These are phyloP conservation scores for Campylomormyrus tamandua DNA, from an alignment of 2,113 vertebrate species.

Conservation along the genomic window DNA sequence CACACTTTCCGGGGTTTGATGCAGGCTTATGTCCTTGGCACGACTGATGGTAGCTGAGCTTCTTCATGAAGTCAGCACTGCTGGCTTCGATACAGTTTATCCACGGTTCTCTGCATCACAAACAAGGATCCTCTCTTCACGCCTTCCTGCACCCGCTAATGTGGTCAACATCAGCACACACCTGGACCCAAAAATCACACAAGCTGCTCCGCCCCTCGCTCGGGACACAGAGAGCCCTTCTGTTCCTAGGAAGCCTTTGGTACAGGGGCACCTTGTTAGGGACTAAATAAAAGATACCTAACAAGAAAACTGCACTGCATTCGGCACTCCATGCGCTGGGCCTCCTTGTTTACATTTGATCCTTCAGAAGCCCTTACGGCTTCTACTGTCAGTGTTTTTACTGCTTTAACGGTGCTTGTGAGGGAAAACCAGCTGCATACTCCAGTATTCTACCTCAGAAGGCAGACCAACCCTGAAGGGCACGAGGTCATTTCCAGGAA, in stretches of 20 bases:
- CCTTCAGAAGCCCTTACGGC: not conserved
- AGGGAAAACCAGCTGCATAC: not conserved
- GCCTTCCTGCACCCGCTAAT: not conserved
- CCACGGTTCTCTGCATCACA: not conserved
- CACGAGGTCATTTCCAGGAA: not conserved
- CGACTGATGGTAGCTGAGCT: not conserved
- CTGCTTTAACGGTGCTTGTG: not conserved
- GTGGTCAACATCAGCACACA: not conserved
- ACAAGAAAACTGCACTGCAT: not conserved
- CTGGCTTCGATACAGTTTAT: not conserved
- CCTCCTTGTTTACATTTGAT: not conserved
- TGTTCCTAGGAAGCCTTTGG: slow-evolving; percentile 37
- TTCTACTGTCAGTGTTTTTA: not conserved
- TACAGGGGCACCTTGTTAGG: slow-evolving; percentile 35
- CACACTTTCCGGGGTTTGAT: not conserved
- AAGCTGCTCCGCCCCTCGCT: slow-evolving; percentile 1
- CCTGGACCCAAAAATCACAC: not conserved
- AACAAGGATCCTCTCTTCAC: slow-evolving; percentile 9
- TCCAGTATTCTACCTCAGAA: not conserved
- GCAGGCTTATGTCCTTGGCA: not conserved
- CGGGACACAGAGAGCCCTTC: slow-evolving; percentile 38
- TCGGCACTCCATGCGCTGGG: not conserved
- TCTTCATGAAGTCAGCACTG: not conserved
- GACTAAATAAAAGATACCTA: slow-evolving; percentile 14
- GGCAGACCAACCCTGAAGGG: not conserved